A percentile compares a stretch with the other conserved stretches of the same genome.
These are phyloP conservation scores for Hyperoplus lanceolatus DNA, from an alignment of 2,797 vertebrate genomes.

Conservation along the genomic window DNA sequence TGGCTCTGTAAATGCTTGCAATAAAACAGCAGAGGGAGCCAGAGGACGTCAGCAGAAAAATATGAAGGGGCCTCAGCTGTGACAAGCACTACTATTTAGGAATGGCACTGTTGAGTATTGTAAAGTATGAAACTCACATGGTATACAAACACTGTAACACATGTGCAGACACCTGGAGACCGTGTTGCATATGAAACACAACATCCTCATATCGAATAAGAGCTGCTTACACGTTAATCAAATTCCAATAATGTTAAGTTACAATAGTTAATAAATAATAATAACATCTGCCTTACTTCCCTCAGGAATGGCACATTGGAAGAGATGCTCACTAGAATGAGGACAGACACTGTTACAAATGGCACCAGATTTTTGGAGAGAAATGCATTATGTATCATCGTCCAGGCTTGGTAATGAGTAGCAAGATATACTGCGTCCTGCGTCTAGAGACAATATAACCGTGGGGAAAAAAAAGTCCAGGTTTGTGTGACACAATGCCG, in stretches of 20 bases:
- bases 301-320: conserved; percentile 81
- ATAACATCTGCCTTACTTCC: conserved; percentile 30
- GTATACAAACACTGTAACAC: conserved; percentile 55
- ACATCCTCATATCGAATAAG: conserved; percentile 34
- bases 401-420: conserved; percentile 35
- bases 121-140: conserved; percentile 50
- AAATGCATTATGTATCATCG: conserved; percentile 55
- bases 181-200: conserved; percentile 45
- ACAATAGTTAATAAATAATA: conserved; percentile 22
- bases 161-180: conserved; percentile 43
- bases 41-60: conserved; percentile 38
- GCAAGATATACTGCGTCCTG: conserved; percentile 37
- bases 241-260: conserved; percentile 5
- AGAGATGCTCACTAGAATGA: conserved; percentile 68
- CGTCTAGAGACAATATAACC: conserved; percentile 32
- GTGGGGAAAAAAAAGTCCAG: conserved; percentile 47
- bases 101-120: conserved; percentile 68
- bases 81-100: conserved; percentile 36
- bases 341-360: conserved; percentile 61
- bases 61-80: conserved; percentile 7
- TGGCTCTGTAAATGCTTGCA: conserved; percentile 32
- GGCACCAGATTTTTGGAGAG: conserved; percentile 65
- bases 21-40: conserved; percentile 68
- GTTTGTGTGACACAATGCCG: conserved; percentile 31
- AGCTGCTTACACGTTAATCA: conserved; percentile 37